Evolutionary conservation across 1,140 invertebrate species (phyloP), one percentile per base, ranked within the genome.

Genomic region (Triops cancriformis): DNA sequence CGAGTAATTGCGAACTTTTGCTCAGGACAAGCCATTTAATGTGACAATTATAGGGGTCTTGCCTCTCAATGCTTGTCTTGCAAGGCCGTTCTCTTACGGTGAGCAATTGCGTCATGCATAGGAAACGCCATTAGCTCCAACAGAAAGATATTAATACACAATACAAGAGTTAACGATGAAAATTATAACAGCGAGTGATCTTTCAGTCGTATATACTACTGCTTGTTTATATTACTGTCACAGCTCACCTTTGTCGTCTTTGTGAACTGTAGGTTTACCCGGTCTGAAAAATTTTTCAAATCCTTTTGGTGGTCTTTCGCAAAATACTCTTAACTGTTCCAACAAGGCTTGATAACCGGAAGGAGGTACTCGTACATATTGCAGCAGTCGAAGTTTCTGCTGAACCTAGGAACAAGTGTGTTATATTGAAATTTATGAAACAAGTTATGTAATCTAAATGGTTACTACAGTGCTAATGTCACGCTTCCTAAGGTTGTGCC

Each of bases 211-310:
- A n/a, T n/a, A n/a, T n/a, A n/a, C n/a, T n/a, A n/a, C n/a, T n/a
- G n/a, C n/a, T n/a, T n/a, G n/a, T n/a, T n/a, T n/a, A n/a, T n/a
- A n/a, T n/a, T n/a, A n/a, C n/a, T n/a, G n/a, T n/a, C 31, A 37
- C 31, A 37, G 7, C 7, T 37, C 7, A 80, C 82, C 81, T 80
- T 80, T 80, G 28, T 77, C 79, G 73, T 79, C 12, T 78, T 75
- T 79, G 74, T 76, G 73, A 9, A 79, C 78, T 73, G 78, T 75
- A 74, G 64, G 76, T 64, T 79, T 43, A n/a, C 80, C 73, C 74
- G 88, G 88, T 83, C 91, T 89, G 81, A 93, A 96, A 84, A 92
- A 97, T 82, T 96, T 96, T 84, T 95, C 95, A 85, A 96, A 97
- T 26, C 94, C 94, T 87, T 96, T 95, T 0, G 94, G 93, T 10